Evolutionary conservation across 2,113 vertebrate species (phyloP).

Genomic region (Oreochromis tanganicae): DNA sequence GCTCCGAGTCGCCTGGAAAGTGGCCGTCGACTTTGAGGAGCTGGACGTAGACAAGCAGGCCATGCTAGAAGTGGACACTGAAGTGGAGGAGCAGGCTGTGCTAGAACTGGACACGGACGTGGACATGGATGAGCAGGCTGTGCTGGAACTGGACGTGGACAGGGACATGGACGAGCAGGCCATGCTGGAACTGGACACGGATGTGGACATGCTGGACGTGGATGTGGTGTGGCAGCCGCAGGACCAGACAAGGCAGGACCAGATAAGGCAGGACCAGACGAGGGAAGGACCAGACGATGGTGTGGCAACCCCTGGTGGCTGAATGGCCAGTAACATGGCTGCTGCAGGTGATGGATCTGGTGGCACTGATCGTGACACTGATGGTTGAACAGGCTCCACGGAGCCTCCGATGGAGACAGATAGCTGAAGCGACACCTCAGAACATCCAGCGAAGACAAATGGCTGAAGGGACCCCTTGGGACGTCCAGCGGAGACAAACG

Average conservation of each 20-base stretch:
- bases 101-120: neutral
- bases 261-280: neutral
- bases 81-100: neutral
- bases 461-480: neutral
- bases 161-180: too few species aligned
- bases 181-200: too few species aligned
- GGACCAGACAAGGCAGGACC: neutral
- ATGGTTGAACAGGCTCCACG: neutral
- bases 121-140: too few species aligned
- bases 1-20: neutral
- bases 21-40: neutral
- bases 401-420: neutral
- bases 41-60: neutral
- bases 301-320: neutral
- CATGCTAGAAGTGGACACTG: rapidly evolving
- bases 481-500: neutral
- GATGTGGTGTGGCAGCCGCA: neutral
- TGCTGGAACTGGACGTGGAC: too few species aligned
- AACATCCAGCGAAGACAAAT: too few species aligned
- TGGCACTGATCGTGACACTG: neutral
- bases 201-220: neutral
- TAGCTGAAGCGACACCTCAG: neutral
- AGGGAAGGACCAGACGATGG: rapidly evolving
- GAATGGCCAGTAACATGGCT: neutral
- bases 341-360: neutral